Conservation (phyloP, 2,113 vertebrate species). For the Ciconia stormi region DNA sequence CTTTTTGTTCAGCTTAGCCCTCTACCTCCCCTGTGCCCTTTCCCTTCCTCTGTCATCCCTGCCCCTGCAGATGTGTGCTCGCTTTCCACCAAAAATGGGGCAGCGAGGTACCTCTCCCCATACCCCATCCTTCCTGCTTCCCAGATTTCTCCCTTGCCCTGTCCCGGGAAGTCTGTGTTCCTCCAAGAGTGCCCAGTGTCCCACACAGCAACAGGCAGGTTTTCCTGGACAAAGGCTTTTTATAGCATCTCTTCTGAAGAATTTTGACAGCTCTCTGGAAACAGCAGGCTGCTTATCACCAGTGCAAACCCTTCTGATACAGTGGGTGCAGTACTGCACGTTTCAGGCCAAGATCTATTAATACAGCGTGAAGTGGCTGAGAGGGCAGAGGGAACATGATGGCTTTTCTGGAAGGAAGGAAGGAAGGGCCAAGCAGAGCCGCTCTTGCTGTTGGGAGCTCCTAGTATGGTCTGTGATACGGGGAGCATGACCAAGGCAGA, state of each 20-base stretch:
- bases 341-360: neutral
- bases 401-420: neutral
- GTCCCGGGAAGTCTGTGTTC: neutral
- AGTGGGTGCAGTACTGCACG: neutral
- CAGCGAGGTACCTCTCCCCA: rapidly evolving
- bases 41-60: neutral
- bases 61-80: neutral
- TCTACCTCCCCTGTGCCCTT: neutral
- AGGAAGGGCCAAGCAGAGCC: neutral
- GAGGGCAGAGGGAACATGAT: neutral
- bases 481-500: neutral
- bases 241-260: neutral
- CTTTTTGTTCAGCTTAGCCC: neutral
- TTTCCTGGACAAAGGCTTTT: neutral
- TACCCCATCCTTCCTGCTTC: neutral
- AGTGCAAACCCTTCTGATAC: neutral
- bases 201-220: neutral
- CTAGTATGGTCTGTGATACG: neutral
- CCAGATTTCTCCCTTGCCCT: neutral
- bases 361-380: neutral
- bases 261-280: neutral
- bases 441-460: neutral
- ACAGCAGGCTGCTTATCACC: neutral
- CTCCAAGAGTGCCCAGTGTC: neutral
- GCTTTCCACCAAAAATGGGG: neutral